Evolutionary conservation across 2,113 vertebrate genomes (phyloP).

Genomic region (Amphiprion percula): DNA sequence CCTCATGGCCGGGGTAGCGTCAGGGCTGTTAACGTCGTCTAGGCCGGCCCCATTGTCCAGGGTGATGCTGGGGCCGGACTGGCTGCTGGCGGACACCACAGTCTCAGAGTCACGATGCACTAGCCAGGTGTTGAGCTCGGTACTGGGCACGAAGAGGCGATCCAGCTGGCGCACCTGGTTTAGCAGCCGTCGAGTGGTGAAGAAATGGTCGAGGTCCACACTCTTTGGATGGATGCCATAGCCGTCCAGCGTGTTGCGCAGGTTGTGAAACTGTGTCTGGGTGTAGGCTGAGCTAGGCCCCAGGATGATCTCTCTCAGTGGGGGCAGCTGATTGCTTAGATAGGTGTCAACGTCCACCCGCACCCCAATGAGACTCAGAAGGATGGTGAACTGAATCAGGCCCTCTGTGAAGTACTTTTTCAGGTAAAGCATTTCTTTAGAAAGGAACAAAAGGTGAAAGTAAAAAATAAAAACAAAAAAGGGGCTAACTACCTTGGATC

Average conservation of each 20-base stretch:
- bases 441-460: conserved; percentile 86
- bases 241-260: conserved; percentile 95
- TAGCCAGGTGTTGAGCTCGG: conserved; percentile 94
- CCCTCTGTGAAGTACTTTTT: conserved; percentile 99
- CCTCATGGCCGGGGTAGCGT: conserved; percentile 88
- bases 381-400: conserved; percentile 99
- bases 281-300: conserved; percentile 99
- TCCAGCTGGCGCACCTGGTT: conserved; percentile 96
- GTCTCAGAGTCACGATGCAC: conserved; percentile 95
- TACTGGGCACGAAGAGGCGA: conserved; percentile 92
- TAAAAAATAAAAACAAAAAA: conserved; percentile 82
- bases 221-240: conserved; percentile 99
- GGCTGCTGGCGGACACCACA: conserved; percentile 89
- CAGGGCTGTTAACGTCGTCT: conserved; percentile 89
- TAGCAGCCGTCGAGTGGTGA: conserved; percentile 91
- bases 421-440: conserved; percentile 99
- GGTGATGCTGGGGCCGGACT: conserved; percentile 86
- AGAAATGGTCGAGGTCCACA: conserved; percentile 96
- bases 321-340: conserved; percentile 94
- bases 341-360: conserved; percentile 98
- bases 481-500: conserved; percentile 57
- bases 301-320: conserved; percentile 97
- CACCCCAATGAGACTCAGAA: conserved; percentile 97
- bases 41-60: conserved; percentile 90
- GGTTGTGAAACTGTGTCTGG: conserved; percentile 99